phyloP scores from a whole-genome alignment of 2,888 invertebrate species.

The Ligdia adustata region DNA sequence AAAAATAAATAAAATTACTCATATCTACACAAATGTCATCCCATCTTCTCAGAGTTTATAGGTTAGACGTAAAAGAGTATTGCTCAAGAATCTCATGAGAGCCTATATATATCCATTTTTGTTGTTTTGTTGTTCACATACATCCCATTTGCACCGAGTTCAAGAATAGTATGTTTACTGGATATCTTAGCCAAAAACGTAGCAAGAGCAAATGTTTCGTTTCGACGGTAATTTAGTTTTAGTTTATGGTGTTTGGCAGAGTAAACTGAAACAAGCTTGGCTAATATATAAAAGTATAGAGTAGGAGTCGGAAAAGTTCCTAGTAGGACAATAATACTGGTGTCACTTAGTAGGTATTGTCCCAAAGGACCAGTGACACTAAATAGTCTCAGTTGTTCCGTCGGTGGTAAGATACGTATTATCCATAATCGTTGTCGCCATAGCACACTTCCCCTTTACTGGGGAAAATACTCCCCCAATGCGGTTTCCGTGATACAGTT shows the following conservation, averaged over 20 bases:
- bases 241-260: slow-evolving; percentile 66
- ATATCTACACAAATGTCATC: background rate
- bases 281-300: slow-evolving; percentile 22
- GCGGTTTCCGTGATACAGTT: too few relatives aligned
- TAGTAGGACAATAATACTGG: too few relatives aligned
- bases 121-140: slow-evolving; percentile 37
- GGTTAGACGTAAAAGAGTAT: slow-evolving; percentile 10
- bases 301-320: too few relatives aligned
- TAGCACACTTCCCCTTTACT: too few relatives aligned
- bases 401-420: too few relatives aligned
- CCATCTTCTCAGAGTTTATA: slow-evolving; percentile 2
- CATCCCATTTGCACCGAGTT: slow-evolving; percentile 47
- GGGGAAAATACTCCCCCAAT: too few relatives aligned
- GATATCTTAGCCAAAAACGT: slow-evolving; percentile 56
- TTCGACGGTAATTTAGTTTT: slow-evolving; percentile 57
- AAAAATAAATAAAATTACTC: background rate
- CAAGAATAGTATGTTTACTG: slow-evolving; percentile 55
- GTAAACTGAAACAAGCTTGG: slow-evolving; percentile 42
- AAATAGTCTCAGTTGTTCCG: too few relatives aligned
- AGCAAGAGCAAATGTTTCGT: slow-evolving; percentile 56
- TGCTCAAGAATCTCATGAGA: slow-evolving; percentile 7
- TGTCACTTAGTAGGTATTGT: too few relatives aligned
- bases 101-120: slow-evolving; percentile 26
- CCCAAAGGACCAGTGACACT: too few relatives aligned
- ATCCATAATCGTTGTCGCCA: too few relatives aligned